Evolutionary conservation across 2,797 vertebrate genomes (phyloP).

Genomic region (Xenopus petersii): DNA sequence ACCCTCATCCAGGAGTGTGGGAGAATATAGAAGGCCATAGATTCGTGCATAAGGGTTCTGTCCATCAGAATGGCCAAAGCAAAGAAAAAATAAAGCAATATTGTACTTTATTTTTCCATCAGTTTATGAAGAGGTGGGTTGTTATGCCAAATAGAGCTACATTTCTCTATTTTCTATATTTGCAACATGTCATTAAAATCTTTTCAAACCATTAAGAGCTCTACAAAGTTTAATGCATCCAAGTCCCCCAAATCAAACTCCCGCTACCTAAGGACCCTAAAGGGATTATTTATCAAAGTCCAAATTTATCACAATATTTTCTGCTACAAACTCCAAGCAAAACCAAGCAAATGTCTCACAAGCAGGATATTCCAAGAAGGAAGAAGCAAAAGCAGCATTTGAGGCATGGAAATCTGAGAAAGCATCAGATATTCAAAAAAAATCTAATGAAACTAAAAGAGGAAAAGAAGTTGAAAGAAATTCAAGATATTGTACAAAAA

Average conservation of each 20-base stretch:
- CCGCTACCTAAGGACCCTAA: conserved; percentile 81
- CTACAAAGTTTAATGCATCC: neutral
- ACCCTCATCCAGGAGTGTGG: no score
- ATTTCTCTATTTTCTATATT: no score
- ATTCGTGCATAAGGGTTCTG: no score
- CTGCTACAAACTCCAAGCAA: no score
- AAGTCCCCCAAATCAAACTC: conserved; percentile 59
- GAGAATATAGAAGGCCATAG: no score
- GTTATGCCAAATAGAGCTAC: no score
- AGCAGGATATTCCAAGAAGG: conserved; percentile 78
- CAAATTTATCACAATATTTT: no score
- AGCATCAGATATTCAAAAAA: conserved; percentile 67
- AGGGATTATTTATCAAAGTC: conserved; percentile 54
- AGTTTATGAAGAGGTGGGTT: no score
- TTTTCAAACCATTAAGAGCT: conserved; percentile 13
- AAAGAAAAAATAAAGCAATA: no score
- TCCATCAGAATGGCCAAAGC: no score
- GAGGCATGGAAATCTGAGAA: conserved; percentile 90
- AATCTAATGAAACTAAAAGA: conserved; percentile 69
- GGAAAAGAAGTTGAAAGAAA: conserved; percentile 65
- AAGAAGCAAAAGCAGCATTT: conserved; percentile 79
- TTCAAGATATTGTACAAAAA: conserved; percentile 71
- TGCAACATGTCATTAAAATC: conserved; percentile 64
- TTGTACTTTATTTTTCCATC: no score
- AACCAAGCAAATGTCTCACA: neutral